A percentile compares a stretch with the other conserved stretches of the same genome.
phyloP scores from a whole-genome alignment of 2,113 vertebrate species.

The Onychostoma macrolepis region DNA sequence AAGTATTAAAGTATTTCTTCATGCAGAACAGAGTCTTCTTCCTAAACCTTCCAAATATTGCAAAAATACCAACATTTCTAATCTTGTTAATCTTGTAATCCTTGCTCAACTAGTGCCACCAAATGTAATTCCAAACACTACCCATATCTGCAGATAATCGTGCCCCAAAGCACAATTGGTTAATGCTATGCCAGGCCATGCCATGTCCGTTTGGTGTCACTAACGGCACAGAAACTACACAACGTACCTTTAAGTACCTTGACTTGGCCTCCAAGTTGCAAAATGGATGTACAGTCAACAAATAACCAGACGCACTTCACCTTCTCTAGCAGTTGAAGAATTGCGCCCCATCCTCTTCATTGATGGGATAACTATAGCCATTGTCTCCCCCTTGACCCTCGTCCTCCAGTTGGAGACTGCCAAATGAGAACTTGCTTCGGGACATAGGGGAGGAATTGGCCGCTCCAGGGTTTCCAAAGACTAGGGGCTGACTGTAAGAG shows the following conservation, averaged over 20 bases:
- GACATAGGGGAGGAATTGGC: conserved; percentile 68
- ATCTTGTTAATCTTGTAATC: background rate
- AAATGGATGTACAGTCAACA: background rate
- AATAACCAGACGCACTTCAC: background rate
- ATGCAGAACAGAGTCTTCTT: background rate
- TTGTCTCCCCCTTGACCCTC: conserved; percentile 17
- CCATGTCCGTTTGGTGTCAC: background rate
- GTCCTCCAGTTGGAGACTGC: conserved; percentile 80
- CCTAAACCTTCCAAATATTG: background rate
- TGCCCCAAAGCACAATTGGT: background rate
- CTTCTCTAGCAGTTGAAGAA: conserved; percentile 77
- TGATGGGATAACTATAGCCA: conserved; percentile 63
- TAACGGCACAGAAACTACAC: background rate
- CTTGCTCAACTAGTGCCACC: background rate
- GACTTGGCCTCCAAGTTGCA: background rate
- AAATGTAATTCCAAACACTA: background rate
- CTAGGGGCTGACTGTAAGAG: conserved; percentile 72
- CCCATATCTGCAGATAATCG: background rate
- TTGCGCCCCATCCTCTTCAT: conserved; percentile 77
- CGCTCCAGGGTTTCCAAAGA: conserved; percentile 72
- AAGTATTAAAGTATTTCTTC: background rate
- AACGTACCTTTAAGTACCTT: background rate
- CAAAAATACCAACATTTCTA: background rate
- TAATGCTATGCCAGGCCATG: background rate
- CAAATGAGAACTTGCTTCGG: conserved; percentile 80